phyloP scores from a whole-genome alignment of 2,797 vertebrate species.

The Sparus aurata region DNA sequence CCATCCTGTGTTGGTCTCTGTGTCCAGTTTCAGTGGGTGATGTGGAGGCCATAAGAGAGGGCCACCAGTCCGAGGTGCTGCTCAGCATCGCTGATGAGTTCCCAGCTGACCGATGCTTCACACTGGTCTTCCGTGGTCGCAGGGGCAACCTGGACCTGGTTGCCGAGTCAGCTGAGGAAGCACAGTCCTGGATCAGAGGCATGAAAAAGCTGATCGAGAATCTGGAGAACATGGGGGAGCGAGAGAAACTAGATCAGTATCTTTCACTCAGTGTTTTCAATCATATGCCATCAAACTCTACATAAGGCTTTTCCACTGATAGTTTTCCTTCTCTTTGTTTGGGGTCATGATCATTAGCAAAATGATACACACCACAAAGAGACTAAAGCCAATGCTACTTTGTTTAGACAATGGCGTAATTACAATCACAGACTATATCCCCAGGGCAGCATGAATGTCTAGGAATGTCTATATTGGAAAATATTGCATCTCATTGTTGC shows the following conservation, averaged over 20 bases:
- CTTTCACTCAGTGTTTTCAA: slow-evolving; percentile 67
- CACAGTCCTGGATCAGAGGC: slow-evolving; percentile 92
- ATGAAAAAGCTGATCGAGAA: slow-evolving; percentile 91
- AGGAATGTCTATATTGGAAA: neutral
- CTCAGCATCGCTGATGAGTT: slow-evolving; percentile 92
- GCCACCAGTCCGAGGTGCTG: slow-evolving; percentile 93
- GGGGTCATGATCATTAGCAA: neutral
- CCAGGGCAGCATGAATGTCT: neutral
- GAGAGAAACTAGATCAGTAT: slow-evolving; percentile 96
- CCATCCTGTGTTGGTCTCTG: neutral
- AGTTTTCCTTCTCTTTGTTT: neutral
- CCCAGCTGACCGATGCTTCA: slow-evolving; percentile 91
- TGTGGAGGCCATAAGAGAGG: slow-evolving; percentile 92
- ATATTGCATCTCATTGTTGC: neutral
- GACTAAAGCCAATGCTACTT: neutral
- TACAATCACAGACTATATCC: neutral
- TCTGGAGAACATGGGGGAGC: slow-evolving; percentile 93
- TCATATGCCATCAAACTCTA: neutral
- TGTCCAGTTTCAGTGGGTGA: slow-evolving; percentile 92
- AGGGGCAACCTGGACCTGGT: slow-evolving; percentile 93
- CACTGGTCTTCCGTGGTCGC: slow-evolving; percentile 93
- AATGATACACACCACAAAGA: neutral
- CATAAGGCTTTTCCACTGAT: neutral
- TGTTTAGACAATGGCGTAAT: neutral
- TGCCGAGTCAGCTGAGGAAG: slow-evolving; percentile 89